phyloP scores from a whole-genome alignment of 2,888 invertebrate genomes.

The Toxonevra muliebris region DNA sequence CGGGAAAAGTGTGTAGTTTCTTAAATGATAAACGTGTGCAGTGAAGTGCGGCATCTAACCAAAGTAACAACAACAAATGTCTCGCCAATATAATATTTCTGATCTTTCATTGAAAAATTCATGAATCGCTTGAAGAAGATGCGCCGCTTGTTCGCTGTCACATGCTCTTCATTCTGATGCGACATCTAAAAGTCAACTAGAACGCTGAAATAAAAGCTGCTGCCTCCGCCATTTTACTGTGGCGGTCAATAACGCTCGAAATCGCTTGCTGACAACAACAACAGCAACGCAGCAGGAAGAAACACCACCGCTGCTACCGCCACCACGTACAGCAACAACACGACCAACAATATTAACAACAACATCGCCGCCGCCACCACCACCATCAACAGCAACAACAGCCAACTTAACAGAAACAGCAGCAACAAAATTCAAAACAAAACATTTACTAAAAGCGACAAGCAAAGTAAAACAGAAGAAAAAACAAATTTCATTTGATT shows the following conservation, averaged over 20 bases:
- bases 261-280: slow-evolving; percentile 11
- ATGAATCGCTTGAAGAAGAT: too few species aligned
- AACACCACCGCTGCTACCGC: slow-evolving; percentile 15
- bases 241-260: background rate
- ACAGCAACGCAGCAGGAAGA: slow-evolving; percentile 11
- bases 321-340: slow-evolving; percentile 23
- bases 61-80: too few species aligned
- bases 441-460: slow-evolving; percentile 54
- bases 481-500: slow-evolving; percentile 54
- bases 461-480: slow-evolving; percentile 56
- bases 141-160: too few species aligned
- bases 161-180: too few species aligned
- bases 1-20: background rate
- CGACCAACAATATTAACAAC: slow-evolving; percentile 29
- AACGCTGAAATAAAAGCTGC: background rate
- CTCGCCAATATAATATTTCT: too few species aligned
- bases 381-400: slow-evolving; percentile 39
- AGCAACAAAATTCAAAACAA: slow-evolving; percentile 45
- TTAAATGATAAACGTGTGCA: too few species aligned
- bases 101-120: too few species aligned
- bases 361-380: slow-evolving; percentile 21
- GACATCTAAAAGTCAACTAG: too few species aligned
- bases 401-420: slow-evolving; percentile 26
- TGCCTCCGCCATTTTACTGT: background rate
- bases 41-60: too few species aligned